A percentile compares a stretch with the other conserved stretches of the same genome.
These are phyloP conservation scores for Apamea sordens DNA, from an alignment of 2,888 invertebrate species.

Conservation along the genomic window DNA sequence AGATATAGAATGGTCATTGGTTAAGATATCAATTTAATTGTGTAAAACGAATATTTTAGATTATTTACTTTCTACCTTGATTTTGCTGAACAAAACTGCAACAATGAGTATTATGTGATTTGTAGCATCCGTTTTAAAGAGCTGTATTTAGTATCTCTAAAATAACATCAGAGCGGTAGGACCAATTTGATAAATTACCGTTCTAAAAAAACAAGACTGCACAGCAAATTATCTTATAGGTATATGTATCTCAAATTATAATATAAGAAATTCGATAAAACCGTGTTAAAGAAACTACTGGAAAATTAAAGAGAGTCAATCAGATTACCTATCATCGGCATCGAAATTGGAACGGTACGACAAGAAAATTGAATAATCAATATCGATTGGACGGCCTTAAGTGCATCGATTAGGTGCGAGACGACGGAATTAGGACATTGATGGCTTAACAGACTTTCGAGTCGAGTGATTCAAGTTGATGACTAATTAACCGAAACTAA, in stretches of 20 bases:
- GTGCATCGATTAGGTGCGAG: constrained; percentile 39
- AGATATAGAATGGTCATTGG: constrained; percentile 8
- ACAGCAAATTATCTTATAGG: background rate
- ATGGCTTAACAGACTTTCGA: constrained; percentile 14
- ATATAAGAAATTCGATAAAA: background rate
- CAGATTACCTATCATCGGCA: constrained; percentile 28
- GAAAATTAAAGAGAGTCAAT: constrained; percentile 21
- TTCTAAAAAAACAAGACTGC: background rate
- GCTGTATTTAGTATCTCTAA: background rate
- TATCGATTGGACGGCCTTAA: constrained; percentile 40
- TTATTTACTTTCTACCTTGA: background rate
- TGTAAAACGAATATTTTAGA: background rate
- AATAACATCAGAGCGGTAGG: background rate
- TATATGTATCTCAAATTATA: background rate
- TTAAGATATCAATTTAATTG: background rate
- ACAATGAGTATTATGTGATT: background rate
- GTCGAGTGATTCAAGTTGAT: background rate
- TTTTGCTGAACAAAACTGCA: background rate
- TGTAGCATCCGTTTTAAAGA: background rate
- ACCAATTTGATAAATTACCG: background rate
- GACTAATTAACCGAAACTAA: background rate
- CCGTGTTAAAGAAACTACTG: constrained; percentile 10
- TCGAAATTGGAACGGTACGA: constrained; percentile 41
- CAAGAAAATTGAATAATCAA: constrained; percentile 53
- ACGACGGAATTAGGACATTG: constrained; percentile 15